Base-by-base conservation (phyloP, 2,888 invertebrate species). In the Meghimatium bilineatum region DNA sequence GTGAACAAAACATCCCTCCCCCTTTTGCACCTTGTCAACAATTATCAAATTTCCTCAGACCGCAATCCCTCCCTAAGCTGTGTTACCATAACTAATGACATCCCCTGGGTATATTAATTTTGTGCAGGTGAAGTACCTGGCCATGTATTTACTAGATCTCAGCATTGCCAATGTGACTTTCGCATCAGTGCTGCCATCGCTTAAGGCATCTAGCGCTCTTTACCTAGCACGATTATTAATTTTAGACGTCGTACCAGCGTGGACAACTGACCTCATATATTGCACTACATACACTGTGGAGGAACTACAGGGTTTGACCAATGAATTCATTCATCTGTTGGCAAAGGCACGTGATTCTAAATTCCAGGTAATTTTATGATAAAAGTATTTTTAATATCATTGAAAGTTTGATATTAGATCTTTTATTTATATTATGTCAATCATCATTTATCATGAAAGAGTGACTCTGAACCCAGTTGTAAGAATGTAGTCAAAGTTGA, bases 161-260 rank as follows among this genome's bases (percentile, higher is more conserved):
- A 86, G 88, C 44, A 75, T 91, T 49, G 88, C 88, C 29, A 88
- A 87, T 29, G 76, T 87, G 23, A 63, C 82, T 52, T 87, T 90
- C 77, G 89, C 89, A n/a, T 84, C 87, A 20, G 89, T 86, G 71
- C 83, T 86, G 14, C 87, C 91, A 8, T 91, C 91, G 2, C 34
- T 89, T 74, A 80, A 90, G 77, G 91, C 91, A 8, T 89, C 91
- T 20, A 87, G 89, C 34, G 89, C 91, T 23, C 82, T 91, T n/a
- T 89, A 87, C 71, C 82, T 91, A 63, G 85, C 91, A 29, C 88
- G 91, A 1, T 86, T 85, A 8, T 36, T 87, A 32, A 79, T 85
- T 34, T 36, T 76, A 23, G 88, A 86, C 5, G 84, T 85, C 26
- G 82, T 80, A 1, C 44, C 84, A 6, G 81, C 74, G 5, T 91